Conservation (phyloP, 2,797 vertebrate genomes). For the Vireo griseus region DNA sequence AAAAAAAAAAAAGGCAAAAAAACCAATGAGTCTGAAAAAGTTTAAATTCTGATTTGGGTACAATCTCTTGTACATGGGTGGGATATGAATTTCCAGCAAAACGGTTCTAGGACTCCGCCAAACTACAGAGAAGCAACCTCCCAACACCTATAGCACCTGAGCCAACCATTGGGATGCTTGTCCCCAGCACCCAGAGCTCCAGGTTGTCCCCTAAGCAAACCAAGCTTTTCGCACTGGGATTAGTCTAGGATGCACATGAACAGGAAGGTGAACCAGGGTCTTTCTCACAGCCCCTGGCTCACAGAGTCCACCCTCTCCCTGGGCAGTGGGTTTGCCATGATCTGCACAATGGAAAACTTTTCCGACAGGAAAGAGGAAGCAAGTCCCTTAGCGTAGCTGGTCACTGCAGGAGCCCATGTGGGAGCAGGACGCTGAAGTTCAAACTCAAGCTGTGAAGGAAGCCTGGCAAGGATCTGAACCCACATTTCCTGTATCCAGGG, state of each 20-base stretch:
- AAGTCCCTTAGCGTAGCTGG: neutral
- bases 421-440: conserved; percentile 3
- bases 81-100: neutral
- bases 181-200: neutral
- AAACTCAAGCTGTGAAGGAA: conserved; percentile 61
- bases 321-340: neutral
- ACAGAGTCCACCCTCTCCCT: neutral
- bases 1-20: neutral
- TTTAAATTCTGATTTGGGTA: neutral
- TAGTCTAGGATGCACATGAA: neutral
- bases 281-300: neutral
- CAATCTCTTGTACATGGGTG: neutral
- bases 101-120: neutral
- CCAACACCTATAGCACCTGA: neutral
- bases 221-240: neutral
- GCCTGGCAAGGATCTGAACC: conserved; percentile 20
- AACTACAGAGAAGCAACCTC: neutral
- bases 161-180: fast-evolving
- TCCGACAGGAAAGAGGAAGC: conserved; percentile 50
- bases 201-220: neutral
- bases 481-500: conserved; percentile 33
- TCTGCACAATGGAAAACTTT: conserved; percentile 43
- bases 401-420: conserved; percentile 25
- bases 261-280: neutral
- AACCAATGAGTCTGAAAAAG: neutral